Conservation (phyloP, 2,888 invertebrate genomes). For the Agrochola macilenta region DNA sequence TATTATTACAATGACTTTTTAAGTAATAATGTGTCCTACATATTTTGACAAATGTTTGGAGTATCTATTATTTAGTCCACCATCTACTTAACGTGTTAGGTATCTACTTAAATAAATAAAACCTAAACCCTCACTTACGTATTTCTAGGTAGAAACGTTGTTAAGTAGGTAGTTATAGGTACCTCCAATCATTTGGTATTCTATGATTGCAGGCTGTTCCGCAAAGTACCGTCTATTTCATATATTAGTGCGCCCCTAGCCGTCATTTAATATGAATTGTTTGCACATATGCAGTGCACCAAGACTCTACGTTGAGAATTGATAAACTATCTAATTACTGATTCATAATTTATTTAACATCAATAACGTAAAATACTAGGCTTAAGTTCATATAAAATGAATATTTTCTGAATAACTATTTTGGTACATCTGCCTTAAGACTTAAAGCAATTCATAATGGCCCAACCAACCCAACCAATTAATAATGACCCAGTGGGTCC, state of each 20-base stretch:
- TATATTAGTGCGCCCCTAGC: slow-evolving; percentile 8
- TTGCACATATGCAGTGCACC: not conserved
- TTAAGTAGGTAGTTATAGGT: slow-evolving; percentile 15
- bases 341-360: not conserved
- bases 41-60: not conserved
- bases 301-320: not conserved
- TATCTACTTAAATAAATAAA: not conserved
- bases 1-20: slow-evolving; percentile 13
- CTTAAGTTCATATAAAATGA: not conserved
- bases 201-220: slow-evolving; percentile 24
- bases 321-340: too few species aligned
- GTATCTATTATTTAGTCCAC: not conserved
- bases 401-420: not conserved
- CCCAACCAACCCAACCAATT: not conserved
- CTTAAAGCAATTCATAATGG: not conserved
- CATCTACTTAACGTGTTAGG: too few species aligned
- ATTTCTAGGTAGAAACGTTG: slow-evolving; percentile 19
- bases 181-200: slow-evolving; percentile 27
- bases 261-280: slow-evolving; percentile 12
- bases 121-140: not conserved
- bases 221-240: slow-evolving; percentile 19
- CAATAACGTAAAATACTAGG: not conserved
- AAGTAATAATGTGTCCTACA: slow-evolving; percentile 11
- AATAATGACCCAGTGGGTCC: too few species aligned
- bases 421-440: not conserved